phyloP scores from a whole-genome alignment of 1,140 invertebrate species.

The Papilio polyxenes region DNA sequence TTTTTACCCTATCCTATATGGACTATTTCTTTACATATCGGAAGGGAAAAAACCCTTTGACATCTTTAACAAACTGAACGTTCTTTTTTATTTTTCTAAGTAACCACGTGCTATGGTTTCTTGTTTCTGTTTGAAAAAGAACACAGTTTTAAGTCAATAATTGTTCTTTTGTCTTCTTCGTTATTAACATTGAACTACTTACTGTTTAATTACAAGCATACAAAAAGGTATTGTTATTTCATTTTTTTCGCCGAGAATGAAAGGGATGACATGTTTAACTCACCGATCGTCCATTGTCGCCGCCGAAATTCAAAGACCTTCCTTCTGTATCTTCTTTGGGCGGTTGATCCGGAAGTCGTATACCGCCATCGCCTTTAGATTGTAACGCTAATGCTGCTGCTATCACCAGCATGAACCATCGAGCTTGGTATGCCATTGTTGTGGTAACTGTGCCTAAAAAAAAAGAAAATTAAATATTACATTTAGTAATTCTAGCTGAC shows the following conservation, averaged over 20 bases:
- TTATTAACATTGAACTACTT: too few relatives aligned
- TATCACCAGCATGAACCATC: slow-evolving; percentile 78
- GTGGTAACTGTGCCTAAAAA: slow-evolving; percentile 46
- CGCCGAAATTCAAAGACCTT: slow-evolving; percentile 60
- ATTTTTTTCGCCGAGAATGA: not conserved
- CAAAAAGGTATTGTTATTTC: too few relatives aligned
- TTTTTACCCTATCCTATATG: not conserved
- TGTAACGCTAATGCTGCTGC: slow-evolving; percentile 77
- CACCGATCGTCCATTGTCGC: slow-evolving; percentile 66
- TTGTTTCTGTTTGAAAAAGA: too few relatives aligned
- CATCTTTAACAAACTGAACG: not conserved
- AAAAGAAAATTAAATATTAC: not conserved
- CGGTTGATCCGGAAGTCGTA: slow-evolving; percentile 82
- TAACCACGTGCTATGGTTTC: too few relatives aligned
- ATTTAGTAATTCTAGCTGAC: too few relatives aligned
- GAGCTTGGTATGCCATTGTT: slow-evolving; percentile 60
- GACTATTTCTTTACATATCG: not conserved
- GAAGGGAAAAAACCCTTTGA: not conserved
- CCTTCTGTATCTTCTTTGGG: slow-evolving; percentile 70
- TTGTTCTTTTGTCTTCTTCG: not conserved
- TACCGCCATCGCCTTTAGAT: slow-evolving; percentile 79
- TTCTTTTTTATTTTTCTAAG: not conserved
- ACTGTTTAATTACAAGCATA: too few relatives aligned
- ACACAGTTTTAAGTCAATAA: not conserved
- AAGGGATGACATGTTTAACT: slow-evolving; percentile 36